Evolutionary conservation across 2,888 invertebrate genomes (phyloP).

Genomic region (Drosophila recens): DNA sequence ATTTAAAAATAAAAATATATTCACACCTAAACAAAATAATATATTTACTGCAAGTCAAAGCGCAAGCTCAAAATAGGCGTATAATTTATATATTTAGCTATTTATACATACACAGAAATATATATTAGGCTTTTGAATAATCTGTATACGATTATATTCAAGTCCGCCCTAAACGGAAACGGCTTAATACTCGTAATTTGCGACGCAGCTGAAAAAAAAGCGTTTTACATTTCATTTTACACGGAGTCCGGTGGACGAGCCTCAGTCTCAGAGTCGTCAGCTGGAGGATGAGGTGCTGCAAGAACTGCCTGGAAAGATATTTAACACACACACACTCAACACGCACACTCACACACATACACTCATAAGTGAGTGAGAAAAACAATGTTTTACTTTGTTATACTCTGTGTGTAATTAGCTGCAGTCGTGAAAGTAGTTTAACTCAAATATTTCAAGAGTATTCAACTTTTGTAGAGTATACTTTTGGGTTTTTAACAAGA

Average conservation of each 20-base stretch:
- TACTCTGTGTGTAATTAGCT: constrained; percentile 9
- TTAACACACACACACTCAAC: constrained; percentile 11
- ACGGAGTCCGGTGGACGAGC: constrained; percentile 28
- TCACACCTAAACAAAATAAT: constrained; percentile 13
- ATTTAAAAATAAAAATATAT: neutral
- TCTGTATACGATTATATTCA: constrained; percentile 48
- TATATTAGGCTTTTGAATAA: constrained; percentile 12
- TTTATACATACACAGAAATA: constrained; percentile 17
- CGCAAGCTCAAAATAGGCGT: constrained; percentile 46
- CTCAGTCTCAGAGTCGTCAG: constrained; percentile 25
- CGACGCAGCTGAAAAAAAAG: constrained; percentile 50
- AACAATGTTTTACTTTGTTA: constrained; percentile 1
- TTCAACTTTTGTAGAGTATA: constrained; percentile 18
- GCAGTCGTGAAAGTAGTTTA: neutral
- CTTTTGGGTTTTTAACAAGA: constrained; percentile 8
- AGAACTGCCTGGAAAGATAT: constrained; percentile 50
- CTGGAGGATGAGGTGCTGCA: constrained; percentile 54
- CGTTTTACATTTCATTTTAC: constrained; percentile 49
- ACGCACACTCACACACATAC: constrained; percentile 3
- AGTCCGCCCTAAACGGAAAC: constrained; percentile 70
- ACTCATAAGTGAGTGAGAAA: constrained; percentile 1
- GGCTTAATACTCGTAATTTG: constrained; percentile 66
- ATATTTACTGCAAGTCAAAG: constrained; percentile 40
- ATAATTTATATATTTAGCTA: constrained; percentile 38
- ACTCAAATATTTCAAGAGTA: neutral